Base-by-base conservation (phyloP, 1,140 invertebrate genomes). In the Drosophila willistoni region DNA sequence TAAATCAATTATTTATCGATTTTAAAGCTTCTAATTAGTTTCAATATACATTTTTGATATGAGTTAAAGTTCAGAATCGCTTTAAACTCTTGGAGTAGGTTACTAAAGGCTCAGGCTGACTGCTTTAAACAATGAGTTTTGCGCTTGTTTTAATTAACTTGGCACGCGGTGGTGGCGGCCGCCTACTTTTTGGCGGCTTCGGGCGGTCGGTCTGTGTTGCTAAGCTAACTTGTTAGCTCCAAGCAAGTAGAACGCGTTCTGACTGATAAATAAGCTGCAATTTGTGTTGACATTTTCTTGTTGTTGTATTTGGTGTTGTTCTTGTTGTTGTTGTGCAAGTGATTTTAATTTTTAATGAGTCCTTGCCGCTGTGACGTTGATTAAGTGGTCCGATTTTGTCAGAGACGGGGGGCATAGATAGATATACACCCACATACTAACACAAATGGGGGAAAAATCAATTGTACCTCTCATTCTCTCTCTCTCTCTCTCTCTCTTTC, bases 241-340 rank as follows among this genome's bases (percentile, higher is more conserved):
- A 12, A 51, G 41, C 41, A 65, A 82, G 44, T 51, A 79, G 47
- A 59, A 17, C 61, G 65, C 73, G 42, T 63, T 57, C 61, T 44
- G 79, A 83, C 76, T 90, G 86, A 90, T 76, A 90, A 90, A 90
- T 86, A 90, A 82, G 86, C 86, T 90, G 81, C 77, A 90, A 86
- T 90, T 90, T 90, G 71, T 73, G 86, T 90, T 90, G 86, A 90
- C 86, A 86, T 90, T 86, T 90, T 80, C 39, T 67, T 83, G 72
- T 59, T 59, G 64, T 42, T 66, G 75, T 64, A 55, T 44, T 64
- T 22, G 0, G 6, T 7, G 7, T 19, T 22, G 17, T 82, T 80
- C 19, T 64, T 83, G 72, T 59, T 59, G 64, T 44, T 68, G 78
- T 65, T 67, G 56, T 62, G 65, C 71, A 77, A 84, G 84, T 87